Evolutionary conservation across 2,113 vertebrate genomes (phyloP).

Genomic region (Oryctolagus cuniculus): mOryCun1.1 NC_091440.1:10387001-10387500

Average conservation of each 20-base stretch:
- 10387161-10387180: neutral
- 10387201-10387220: neutral
- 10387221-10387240: neutral
- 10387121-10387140: neutral
- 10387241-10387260: neutral
- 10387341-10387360: neutral
- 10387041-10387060: neutral
- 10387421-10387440: neutral
- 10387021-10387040: neutral
- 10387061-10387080: neutral
- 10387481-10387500: neutral
- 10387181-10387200: neutral
- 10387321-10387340: neutral
- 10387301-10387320: neutral
- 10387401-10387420: neutral
- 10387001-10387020: neutral
- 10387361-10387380: neutral
- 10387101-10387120: neutral
- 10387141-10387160: neutral
- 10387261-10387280: neutral
- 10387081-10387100: neutral
- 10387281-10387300: neutral
- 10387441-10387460: neutral
- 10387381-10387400: neutral
- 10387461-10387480: neutral